These are phyloP conservation scores for Calephelis perditalis DNA, from an alignment of 2,888 invertebrate species.

Conservation along the genomic window DNA sequence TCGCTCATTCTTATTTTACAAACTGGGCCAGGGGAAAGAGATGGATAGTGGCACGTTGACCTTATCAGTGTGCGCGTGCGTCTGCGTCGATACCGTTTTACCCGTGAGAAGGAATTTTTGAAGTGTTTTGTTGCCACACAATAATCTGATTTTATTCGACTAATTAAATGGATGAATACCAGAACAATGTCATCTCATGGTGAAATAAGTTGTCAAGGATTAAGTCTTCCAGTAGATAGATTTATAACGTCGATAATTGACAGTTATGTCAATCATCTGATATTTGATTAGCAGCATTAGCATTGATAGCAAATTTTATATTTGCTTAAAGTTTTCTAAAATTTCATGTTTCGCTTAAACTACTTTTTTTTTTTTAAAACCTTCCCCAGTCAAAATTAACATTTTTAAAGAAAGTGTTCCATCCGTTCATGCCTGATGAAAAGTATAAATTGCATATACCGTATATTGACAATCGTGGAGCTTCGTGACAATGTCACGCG, in stretches of 20 bases:
- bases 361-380: too few species aligned
- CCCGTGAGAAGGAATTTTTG: slow-evolving; percentile 70
- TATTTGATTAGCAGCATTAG: too few species aligned
- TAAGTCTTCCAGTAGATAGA: too few species aligned
- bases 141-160: slow-evolving; percentile 38
- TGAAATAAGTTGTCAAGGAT: background rate
- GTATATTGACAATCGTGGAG: slow-evolving; percentile 1
- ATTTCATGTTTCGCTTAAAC: too few species aligned
- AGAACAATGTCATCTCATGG: background rate
- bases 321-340: too few species aligned
- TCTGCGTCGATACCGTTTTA: slow-evolving; percentile 63
- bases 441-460: background rate
- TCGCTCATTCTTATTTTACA: slow-evolving; percentile 30
- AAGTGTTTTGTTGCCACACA: slow-evolving; percentile 46
- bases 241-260: too few species aligned
- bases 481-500: slow-evolving; percentile 17
- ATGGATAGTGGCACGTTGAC: slow-evolving; percentile 45
- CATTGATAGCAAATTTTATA: too few species aligned
- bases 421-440: background rate
- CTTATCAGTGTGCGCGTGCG: slow-evolving; percentile 48
- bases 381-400: too few species aligned
- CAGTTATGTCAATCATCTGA: too few species aligned
- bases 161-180: slow-evolving; percentile 6
- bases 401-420: too few species aligned
- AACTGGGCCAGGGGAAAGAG: slow-evolving; percentile 36